phyloP scores from a whole-genome alignment of 2,113 vertebrate species.

The Phoxinus phoxinus region DNA sequence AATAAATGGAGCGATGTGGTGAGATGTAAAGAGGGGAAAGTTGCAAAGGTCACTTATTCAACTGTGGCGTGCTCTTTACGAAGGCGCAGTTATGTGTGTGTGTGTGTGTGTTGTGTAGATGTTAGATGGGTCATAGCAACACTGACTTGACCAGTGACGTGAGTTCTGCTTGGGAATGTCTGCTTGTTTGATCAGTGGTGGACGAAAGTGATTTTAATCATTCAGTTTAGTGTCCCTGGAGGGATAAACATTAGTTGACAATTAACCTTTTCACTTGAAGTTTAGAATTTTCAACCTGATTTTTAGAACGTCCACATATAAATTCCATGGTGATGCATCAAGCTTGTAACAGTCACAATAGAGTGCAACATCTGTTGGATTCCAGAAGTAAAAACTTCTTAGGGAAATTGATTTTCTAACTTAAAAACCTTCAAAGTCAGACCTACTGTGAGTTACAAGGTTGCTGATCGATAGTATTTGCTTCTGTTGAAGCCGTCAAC shows the following conservation, averaged over 20 bases:
- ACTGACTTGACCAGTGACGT: neutral
- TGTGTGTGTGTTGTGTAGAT: constrained; percentile 34
- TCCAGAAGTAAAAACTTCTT: neutral
- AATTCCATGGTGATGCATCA: neutral
- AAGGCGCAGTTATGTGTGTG: constrained; percentile 28
- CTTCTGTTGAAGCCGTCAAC: neutral
- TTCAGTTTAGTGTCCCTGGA: neutral
- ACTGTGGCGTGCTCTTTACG: constrained; percentile 39
- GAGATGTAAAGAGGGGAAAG: constrained; percentile 3
- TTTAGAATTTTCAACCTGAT: neutral
- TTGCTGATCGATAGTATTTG: neutral
- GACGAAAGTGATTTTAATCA: neutral
- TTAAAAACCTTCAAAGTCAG: neutral
- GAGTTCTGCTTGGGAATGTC: neutral
- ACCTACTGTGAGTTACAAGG: neutral
- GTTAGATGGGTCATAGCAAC: neutral
- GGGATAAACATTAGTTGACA: neutral
- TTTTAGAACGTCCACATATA: neutral
- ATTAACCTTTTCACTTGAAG: neutral
- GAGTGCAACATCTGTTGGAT: no score
- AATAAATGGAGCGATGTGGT: constrained; percentile 26
- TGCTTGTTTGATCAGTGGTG: neutral
- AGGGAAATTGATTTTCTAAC: neutral
- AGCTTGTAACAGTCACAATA: neutral
- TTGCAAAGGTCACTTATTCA: constrained; percentile 47